These are phyloP conservation scores for Anolis carolinensis DNA, from an alignment of 2,113 vertebrate species.

Conservation along the genomic window DNA sequence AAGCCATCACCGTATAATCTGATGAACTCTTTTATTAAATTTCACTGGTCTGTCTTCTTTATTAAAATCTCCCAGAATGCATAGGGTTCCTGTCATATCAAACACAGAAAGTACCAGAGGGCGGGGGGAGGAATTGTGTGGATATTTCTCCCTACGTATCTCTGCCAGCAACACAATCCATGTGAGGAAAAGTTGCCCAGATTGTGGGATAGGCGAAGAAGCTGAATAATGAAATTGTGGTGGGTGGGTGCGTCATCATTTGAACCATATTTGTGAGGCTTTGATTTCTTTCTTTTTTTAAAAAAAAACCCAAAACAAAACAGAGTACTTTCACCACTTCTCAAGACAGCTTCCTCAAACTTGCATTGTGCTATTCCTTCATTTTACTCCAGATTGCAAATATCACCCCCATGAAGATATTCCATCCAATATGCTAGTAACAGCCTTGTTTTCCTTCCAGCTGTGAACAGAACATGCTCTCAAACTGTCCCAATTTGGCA, in stretches of 20 bases:
- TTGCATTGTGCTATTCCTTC: neutral
- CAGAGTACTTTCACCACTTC: neutral
- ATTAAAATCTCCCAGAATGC: slow-evolving; percentile 96
- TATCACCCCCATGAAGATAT: neutral
- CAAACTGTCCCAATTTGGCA: too few species aligned
- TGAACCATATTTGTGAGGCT: neutral
- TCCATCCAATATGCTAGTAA: neutral
- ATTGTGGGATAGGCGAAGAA: neutral
- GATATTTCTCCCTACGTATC: neutral
- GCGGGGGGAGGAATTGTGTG: neutral
- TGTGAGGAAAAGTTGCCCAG: neutral
- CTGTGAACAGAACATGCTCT: neutral
- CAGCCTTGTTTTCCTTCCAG: neutral
- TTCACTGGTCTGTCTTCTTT: slow-evolving; percentile 92
- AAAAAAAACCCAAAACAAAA: neutral
- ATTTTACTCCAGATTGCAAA: neutral
- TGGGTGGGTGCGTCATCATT: neutral
- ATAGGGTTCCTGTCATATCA: slow-evolving; percentile 63
- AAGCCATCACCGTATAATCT: slow-evolving; percentile 91
- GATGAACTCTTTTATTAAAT: slow-evolving; percentile 96
- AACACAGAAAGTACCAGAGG: slow-evolving; percentile 48
- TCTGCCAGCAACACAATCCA: neutral
- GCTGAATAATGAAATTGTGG: neutral
- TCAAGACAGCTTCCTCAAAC: neutral
- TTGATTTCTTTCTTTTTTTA: neutral